Evolutionary conservation across 2,113 vertebrate species (phyloP).

Genomic region (Oryzias javanicus): DNA sequence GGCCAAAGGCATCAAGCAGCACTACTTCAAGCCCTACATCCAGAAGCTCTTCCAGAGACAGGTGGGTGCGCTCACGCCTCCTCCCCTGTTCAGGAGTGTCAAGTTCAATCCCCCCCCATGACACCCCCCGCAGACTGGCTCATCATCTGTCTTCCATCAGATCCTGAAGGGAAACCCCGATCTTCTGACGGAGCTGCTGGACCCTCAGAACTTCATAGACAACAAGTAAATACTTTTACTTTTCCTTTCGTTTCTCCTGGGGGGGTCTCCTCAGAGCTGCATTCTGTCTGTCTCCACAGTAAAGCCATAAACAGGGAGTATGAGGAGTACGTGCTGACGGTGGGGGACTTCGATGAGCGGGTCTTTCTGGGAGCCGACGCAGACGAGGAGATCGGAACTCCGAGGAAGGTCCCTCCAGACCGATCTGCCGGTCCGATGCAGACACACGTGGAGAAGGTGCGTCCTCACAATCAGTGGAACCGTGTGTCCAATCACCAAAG

Average conservation of each 20-base stretch:
- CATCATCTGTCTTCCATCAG: conserved; percentile 57
- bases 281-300: conserved; percentile 62
- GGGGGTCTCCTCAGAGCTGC: too few relatives aligned
- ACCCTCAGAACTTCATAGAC: conserved; percentile 86
- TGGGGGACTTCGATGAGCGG: conserved; percentile 96
- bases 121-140: not conserved
- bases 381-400: conserved; percentile 95
- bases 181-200: conserved; percentile 84
- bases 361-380: conserved; percentile 95
- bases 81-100: not conserved
- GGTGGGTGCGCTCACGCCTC: conserved; percentile 76
- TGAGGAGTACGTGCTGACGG: conserved; percentile 93
- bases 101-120: too few relatives aligned
- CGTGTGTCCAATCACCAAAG: too few relatives aligned
- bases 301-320: conserved; percentile 95
- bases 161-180: conserved; percentile 88
- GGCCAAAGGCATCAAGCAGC: conserved; percentile 96
- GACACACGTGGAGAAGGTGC: conserved; percentile 91
- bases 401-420: conserved; percentile 79
- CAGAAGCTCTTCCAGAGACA: conserved; percentile 87
- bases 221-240: conserved; percentile 88
- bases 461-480: not conserved
- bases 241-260: too few relatives aligned
- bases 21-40: conserved; percentile 97
- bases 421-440: conserved; percentile 77